phyloP scores from a whole-genome alignment of 2,888 invertebrate species.

The Leptodirus hochenwartii region DNA sequence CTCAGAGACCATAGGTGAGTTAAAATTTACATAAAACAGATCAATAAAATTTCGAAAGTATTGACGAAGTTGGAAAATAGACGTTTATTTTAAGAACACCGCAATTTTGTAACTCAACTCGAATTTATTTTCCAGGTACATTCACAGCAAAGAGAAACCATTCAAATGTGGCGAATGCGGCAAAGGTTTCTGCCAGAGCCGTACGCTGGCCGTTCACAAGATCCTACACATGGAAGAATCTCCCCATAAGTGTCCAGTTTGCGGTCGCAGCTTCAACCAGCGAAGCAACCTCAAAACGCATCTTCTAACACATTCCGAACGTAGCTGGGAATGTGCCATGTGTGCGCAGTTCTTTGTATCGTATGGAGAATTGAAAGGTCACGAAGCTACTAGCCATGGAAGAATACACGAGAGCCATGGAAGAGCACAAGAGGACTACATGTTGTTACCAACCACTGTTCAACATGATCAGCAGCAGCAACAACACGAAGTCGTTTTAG shows the following conservation, averaged over 20 bases:
- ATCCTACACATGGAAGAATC: conserved; percentile 87
- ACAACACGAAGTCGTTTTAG: conserved; percentile 3
- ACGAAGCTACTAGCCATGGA: conserved; percentile 20
- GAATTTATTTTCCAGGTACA: conserved; percentile 58
- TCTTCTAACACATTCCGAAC: conserved; percentile 68
- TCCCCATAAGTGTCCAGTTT: conserved; percentile 82
- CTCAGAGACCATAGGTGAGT: conserved; percentile 75
- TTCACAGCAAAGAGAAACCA: conserved; percentile 96
- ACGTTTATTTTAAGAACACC: not conserved
- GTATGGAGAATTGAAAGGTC: conserved; percentile 22
- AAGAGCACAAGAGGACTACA: conserved; percentile 9
- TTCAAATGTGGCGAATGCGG: conserved; percentile 95
- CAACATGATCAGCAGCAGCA: conserved; percentile 13
- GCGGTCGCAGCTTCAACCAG: conserved; percentile 80
- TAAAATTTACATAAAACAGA: no score
- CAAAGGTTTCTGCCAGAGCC: conserved; percentile 95
- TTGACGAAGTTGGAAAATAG: conserved; percentile 10
- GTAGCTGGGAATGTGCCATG: conserved; percentile 22
- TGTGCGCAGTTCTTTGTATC: conserved; percentile 22
- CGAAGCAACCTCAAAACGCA: conserved; percentile 84
- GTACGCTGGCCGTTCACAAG: conserved; percentile 90
- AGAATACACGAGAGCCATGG: conserved; percentile 10
- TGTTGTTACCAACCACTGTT: conserved; percentile 14
- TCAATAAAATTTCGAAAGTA: no score
- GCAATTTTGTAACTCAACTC: not conserved